Evolutionary conservation across 2,797 vertebrate genomes (phyloP).

Genomic region (Tiaroga cobitis): DNA sequence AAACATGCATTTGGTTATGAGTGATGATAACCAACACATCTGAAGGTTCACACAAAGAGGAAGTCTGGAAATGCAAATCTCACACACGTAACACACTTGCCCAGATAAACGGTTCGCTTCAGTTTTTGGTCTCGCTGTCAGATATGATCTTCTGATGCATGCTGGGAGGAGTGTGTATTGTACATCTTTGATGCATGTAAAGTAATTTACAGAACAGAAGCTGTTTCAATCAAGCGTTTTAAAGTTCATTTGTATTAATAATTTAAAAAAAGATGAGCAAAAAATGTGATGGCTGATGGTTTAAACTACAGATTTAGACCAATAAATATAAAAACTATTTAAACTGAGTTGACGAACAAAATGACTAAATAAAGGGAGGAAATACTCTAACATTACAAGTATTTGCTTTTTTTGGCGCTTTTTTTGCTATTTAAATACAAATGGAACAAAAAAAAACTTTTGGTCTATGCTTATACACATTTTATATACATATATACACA

Average conservation of each 20-base stretch:
- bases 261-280: too few species aligned
- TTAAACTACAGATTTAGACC: neutral
- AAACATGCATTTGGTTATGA: constrained; percentile 4
- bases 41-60: neutral
- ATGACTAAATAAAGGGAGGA: neutral
- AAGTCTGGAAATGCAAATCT: neutral
- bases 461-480: too few species aligned
- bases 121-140: neutral
- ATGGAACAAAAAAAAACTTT: too few species aligned
- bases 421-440: neutral
- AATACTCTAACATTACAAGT: neutral
- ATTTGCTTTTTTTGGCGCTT: neutral
- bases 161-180: neutral
- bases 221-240: neutral
- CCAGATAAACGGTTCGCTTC: too few species aligned
- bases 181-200: neutral
- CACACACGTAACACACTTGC: neutral
- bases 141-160: neutral
- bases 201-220: neutral
- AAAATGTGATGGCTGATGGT: neutral
- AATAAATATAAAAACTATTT: neutral
- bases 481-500: too few species aligned
- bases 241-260: neutral
- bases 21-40: neutral
- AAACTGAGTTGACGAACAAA: neutral